Evolutionary conservation across 2,797 vertebrate genomes (phyloP).

Genomic region (Tangara arthus): DNA sequence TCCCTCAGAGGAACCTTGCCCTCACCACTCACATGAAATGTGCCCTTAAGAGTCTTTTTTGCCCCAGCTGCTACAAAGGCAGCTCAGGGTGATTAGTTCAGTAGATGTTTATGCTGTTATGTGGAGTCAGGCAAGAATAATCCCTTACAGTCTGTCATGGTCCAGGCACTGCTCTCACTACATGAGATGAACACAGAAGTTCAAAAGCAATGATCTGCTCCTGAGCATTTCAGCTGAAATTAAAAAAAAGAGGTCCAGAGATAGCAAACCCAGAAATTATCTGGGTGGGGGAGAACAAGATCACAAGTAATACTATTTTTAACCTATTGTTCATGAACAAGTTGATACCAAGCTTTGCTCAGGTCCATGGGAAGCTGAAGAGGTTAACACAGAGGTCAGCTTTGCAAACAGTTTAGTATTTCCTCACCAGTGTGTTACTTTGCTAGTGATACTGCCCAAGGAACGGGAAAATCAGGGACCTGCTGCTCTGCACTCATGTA

Average conservation of each 20-base stretch:
- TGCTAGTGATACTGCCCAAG: not conserved
- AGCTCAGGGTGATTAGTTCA: not conserved
- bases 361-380: not conserved
- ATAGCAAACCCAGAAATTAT: not conserved
- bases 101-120: not conserved
- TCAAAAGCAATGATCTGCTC: not conserved
- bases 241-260: not conserved
- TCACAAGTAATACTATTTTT: not conserved
- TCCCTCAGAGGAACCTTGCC: not conserved
- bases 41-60: not conserved
- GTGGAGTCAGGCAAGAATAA: constrained; percentile 7
- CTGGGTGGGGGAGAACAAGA: not conserved
- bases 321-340: not conserved
- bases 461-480: not conserved
- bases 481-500: not conserved
- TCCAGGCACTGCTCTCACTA: not conserved
- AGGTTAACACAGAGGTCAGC: not conserved
- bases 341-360: not conserved
- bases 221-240: not conserved
- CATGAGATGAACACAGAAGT: not conserved
- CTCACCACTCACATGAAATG: fast-evolving
- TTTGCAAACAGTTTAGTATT: not conserved
- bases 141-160: not conserved
- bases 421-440: not conserved
- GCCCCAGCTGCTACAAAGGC: not conserved